Base-by-base conservation (phyloP, 2,113 vertebrate species). In the Athene cunicularia region DNA sequence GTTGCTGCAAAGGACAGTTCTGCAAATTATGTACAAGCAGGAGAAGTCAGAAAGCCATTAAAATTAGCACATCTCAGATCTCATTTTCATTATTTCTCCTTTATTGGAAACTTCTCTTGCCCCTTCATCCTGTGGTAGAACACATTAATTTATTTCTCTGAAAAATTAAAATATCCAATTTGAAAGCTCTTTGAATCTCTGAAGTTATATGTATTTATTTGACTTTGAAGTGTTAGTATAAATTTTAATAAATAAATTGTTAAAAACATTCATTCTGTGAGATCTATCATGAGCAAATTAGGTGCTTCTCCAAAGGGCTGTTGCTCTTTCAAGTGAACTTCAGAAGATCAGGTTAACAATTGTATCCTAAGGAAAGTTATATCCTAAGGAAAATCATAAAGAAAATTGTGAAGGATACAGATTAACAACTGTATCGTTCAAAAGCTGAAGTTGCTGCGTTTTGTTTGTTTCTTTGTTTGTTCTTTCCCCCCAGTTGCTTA, bases 311-410 rank as follows among this genome's bases (percentile, higher is more conserved):
- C 47, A 71, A 93, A 77, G 58, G 26, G 26, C 15, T n/a, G 24
- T 47, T 89, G 23, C 39, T 75, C 39, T 96, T 97, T 94, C 33
- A 94, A 68, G n/a, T 62, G 28, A 93, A 83, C 50, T 92, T 75
- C 80, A 91, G 37, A 94, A 93, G 41, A 43, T 62, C 56, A 83
- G 59, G 92, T 95, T 93, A 88, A 92, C 35, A 83, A 50, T 7
- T 41, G 11, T 27, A 80, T 80, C 26, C 49, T 73, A 77, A 96
- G 39, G 45, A 96, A 58, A 84, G 45, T 60, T 10, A 39, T 27
- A 80, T 80, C 26, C 49, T 73, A 77, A 96, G 39, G 45, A 96
- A 58, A 84, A 49, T 60, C 39, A 8, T 39, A 12, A 39, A 39
- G 39, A 39, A 39, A 39, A 12, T 39, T 39, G 39, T 39, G 39